phyloP scores from a whole-genome alignment of 1,140 invertebrate genomes.

The Papilio aristodemus region DNA sequence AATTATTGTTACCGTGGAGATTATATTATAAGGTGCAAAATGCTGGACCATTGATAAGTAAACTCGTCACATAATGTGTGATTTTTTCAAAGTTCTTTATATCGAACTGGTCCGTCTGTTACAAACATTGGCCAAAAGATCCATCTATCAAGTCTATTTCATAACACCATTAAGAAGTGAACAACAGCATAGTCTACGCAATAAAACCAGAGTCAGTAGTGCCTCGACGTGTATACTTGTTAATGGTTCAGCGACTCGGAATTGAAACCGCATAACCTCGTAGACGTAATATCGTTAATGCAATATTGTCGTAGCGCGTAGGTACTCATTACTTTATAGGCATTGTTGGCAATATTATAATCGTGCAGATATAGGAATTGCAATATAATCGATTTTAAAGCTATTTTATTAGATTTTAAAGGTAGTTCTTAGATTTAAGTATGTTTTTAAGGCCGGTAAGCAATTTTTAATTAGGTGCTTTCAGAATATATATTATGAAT shows the following conservation, averaged over 20 bases:
- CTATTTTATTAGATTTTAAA: neutral
- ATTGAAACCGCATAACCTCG: constrained; percentile 25
- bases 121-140: neutral
- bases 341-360: constrained; percentile 31
- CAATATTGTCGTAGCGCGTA: constrained; percentile 20
- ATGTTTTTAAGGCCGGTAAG: constrained; percentile 10
- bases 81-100: neutral
- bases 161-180: neutral
- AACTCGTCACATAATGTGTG: neutral
- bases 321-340: constrained; percentile 10
- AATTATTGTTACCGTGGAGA: constrained; percentile 18
- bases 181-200: neutral
- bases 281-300: constrained; percentile 20
- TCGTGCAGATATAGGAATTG: constrained; percentile 21
- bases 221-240: neutral
- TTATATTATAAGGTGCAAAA: neutral
- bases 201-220: neutral
- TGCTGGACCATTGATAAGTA: neutral
- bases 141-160: neutral
- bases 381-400: neutral
- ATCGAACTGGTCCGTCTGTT: neutral
- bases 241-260: constrained; percentile 4
- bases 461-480: neutral
- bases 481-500: neutral
- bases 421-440: neutral